Percentiles rank a stretch among this genome's conserved stretches.
These are phyloP conservation scores for Nipponacmea schrenckii DNA, from an alignment of 2,888 invertebrate species.

Conservation along the genomic window DNA sequence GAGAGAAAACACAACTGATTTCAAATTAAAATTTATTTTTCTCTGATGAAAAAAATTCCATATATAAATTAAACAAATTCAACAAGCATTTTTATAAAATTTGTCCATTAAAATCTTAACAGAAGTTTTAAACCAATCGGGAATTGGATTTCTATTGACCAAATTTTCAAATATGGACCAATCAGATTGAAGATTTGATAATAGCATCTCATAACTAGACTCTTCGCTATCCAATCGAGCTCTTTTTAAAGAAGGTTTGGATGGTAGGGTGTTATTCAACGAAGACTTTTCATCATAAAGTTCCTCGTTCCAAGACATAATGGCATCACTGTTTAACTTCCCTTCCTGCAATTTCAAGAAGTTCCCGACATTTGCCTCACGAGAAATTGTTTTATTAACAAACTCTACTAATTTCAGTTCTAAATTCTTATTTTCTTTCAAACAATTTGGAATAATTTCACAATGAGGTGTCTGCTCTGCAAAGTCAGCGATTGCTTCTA, in stretches of 20 bases:
- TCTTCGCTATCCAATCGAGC: not conserved
- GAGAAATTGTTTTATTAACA: constrained; percentile 36
- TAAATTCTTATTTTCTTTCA: constrained; percentile 38
- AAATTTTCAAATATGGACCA: not conserved
- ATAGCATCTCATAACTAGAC: not conserved
- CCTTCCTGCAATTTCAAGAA: not conserved
- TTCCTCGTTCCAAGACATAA: not conserved
- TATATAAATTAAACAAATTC: too few species aligned
- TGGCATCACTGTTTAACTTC: not conserved
- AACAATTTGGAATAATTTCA: constrained; percentile 50
- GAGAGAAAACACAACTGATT: too few species aligned
- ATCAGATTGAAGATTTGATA: not conserved
- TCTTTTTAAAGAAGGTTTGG: not conserved
- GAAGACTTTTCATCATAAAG: not conserved
- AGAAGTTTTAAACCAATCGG: not conserved
- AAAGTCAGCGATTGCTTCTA: constrained; percentile 52
- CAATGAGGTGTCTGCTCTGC: constrained; percentile 56
- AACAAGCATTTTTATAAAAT: not conserved
- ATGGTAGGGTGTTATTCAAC: not conserved
- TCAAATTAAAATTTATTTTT: too few species aligned
- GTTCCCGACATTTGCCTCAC: not conserved
- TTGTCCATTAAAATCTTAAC: not conserved
- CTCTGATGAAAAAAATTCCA: too few species aligned
- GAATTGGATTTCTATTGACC: not conserved
- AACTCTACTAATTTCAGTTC: constrained; percentile 46